Evolutionary conservation across 1,140 invertebrate species (phyloP), one percentile per base, ranked within the genome.

Genomic region (Gerris buenoi): DNA sequence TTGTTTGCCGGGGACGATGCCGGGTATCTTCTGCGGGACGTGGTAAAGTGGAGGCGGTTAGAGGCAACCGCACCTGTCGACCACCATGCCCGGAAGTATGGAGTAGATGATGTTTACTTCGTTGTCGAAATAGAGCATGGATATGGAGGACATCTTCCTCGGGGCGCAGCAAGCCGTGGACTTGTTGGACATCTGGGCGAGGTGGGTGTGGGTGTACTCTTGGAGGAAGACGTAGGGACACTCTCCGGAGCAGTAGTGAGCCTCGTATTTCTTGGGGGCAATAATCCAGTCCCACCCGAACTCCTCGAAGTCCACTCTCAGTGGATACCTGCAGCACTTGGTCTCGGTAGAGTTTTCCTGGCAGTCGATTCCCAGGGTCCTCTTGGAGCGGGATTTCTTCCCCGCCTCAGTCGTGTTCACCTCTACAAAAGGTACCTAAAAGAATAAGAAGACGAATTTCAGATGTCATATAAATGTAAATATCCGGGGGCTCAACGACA

Each of bases 201-300:
- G 82, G 78, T 98, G 93, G 25, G 95, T 97, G 77, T 97, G 95
- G 1, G 93, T 89, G 76, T 96, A 89, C 73, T 91, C 87, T 71
- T 93, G 90, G 25, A 95, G 79, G 76, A 95, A 92, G 2, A 88
- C 85, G 78, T 88, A 92, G 0, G 90, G 89, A 81, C 96, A 98
- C 72, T 96, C 90, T 1, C 96, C 96, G 67, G 89, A 88, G 80
- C 96, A 99, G 79, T 95, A 97, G 79, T 95, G 94, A 22, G 96
- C 95, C 74, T 96, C 88, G 79, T 98, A 99, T 70, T 88, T 86
- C 72, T 91, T 91, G 0, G 96, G 96, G 0, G 95, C 95, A 33
- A 99, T 93, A 72, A 98, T 95, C 89, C 95, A 98, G 73, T 97
- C 93, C 95, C 95, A 98, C 14, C 93, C 94, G 74, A 98, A 94